These are phyloP conservation scores for Chionomys nivalis DNA, from an alignment of 2,113 vertebrate species.

Conservation along the genomic window DNA sequence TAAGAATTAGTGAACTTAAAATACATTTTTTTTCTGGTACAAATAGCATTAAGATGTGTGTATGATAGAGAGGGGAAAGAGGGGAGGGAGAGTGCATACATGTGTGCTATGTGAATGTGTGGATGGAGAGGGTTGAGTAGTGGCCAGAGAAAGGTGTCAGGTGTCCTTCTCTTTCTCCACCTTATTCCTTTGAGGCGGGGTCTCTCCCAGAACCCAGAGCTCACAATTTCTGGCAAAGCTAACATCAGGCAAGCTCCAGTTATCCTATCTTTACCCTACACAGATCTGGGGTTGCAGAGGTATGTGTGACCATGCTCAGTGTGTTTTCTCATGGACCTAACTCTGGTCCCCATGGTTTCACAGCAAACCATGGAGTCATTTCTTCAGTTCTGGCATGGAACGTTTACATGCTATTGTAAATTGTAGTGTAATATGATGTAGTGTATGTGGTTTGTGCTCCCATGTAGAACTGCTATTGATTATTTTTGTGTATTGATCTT, in stretches of 20 bases:
- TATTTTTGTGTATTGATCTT: constrained; percentile 23
- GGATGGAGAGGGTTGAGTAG: no score
- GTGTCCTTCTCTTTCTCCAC: background rate
- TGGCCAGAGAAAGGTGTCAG: background rate
- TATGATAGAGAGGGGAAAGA: background rate
- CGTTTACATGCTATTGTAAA: background rate
- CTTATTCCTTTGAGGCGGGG: background rate
- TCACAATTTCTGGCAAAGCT: background rate
- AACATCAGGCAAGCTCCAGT: background rate
- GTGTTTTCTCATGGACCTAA: background rate
- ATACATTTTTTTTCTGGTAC: background rate
- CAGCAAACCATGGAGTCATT: background rate
- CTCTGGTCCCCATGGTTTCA: background rate
- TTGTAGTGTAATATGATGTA: background rate
- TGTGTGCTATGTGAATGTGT: background rate
- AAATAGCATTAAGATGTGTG: background rate
- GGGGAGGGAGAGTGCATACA: background rate
- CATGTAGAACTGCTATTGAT: background rate
- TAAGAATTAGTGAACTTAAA: background rate
- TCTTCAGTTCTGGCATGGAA: background rate
- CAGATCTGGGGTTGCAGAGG: background rate
- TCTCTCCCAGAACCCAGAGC: background rate
- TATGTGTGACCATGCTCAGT: background rate
- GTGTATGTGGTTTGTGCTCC: background rate
- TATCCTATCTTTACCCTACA: background rate